phyloP scores from a whole-genome alignment of 2,113 vertebrate genomes.

The Rhizomys pruinosus region DNA sequence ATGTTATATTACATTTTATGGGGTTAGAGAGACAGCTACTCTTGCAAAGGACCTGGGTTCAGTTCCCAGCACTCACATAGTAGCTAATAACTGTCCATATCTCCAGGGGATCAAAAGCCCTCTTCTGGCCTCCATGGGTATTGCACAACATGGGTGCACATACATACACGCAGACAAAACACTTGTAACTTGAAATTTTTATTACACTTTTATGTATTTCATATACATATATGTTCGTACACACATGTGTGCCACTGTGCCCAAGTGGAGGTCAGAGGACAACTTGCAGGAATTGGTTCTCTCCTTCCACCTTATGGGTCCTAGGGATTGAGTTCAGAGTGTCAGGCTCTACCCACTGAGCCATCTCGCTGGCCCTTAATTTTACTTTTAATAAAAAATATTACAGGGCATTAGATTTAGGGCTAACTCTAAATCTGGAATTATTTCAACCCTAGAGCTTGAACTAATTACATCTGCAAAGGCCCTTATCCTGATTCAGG shows the following conservation, averaged over 20 bases:
- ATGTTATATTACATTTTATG: neutral
- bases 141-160: too few species aligned
- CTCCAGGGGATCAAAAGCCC: too few species aligned
- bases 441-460: neutral
- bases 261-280: neutral
- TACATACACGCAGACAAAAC: too few species aligned
- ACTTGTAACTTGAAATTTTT: too few species aligned
- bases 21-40: too few species aligned
- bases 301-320: neutral
- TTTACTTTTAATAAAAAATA: neutral
- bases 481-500: constrained; percentile 31
- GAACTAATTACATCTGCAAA: neutral
- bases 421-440: neutral
- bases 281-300: neutral
- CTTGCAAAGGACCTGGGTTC: too few species aligned
- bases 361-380: neutral
- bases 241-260: neutral
- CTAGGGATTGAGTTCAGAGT: neutral
- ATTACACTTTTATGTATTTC: too few species aligned
- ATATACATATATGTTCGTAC: neutral
- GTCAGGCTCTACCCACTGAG: neutral
- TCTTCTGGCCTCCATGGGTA: too few species aligned
- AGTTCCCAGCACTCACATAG: too few species aligned
- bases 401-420: neutral
- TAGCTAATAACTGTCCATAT: too few species aligned